phyloP scores from a whole-genome alignment of 2,113 vertebrate genomes.

The Pristiophorus japonicus region DNA sequence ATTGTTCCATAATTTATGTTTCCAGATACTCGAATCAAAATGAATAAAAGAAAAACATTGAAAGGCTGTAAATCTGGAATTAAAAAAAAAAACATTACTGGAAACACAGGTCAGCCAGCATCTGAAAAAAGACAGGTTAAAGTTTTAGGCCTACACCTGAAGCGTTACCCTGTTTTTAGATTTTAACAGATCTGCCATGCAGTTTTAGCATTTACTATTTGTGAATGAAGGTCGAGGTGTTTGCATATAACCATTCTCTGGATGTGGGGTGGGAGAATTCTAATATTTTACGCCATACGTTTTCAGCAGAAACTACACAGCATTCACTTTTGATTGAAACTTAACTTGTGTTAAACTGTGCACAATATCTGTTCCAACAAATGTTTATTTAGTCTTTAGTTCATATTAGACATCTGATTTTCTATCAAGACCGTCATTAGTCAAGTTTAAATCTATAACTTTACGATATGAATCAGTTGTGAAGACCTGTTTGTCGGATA shows the following conservation, averaged over 20 bases:
- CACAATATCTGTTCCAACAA: conserved; percentile 48
- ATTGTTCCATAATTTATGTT: neutral
- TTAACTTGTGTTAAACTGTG: conserved; percentile 48
- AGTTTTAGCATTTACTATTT: neutral
- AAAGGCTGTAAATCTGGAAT: neutral
- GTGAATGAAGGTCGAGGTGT: neutral
- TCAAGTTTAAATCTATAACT: neutral
- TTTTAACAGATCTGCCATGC: neutral
- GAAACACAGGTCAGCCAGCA: neutral
- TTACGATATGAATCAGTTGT: neutral
- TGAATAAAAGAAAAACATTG: neutral
- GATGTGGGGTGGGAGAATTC: neutral
- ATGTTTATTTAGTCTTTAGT: conserved; percentile 45
- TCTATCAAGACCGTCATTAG: conserved; percentile 44
- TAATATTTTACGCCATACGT: neutral
- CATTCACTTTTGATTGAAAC: conserved; percentile 54
- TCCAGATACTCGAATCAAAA: neutral
- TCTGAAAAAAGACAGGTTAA: neutral
- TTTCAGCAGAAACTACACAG: conserved; percentile 58
- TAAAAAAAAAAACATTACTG: neutral
- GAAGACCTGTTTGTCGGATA: neutral
- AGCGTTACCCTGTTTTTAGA: neutral
- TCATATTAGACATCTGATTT: conserved; percentile 40
- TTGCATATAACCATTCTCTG: neutral
- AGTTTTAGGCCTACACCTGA: neutral